A percentile compares a stretch with the other conserved stretches of the same genome.
phyloP scores from a whole-genome alignment of 2,797 vertebrate genomes.

The Avahi laniger region DNA sequence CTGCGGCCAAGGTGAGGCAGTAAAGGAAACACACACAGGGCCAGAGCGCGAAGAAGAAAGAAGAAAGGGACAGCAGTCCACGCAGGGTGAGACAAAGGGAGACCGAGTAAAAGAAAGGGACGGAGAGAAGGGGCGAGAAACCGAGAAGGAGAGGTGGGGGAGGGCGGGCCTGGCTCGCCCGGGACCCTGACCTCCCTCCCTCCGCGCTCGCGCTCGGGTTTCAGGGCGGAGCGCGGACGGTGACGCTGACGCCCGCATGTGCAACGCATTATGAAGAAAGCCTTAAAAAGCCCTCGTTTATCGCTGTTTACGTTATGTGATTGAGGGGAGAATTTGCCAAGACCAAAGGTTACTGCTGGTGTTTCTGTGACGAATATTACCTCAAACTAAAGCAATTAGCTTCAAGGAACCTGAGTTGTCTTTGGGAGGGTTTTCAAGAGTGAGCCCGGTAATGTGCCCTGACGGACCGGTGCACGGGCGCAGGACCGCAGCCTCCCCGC shows the following conservation, averaged over 20 bases:
- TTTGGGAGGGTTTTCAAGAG: conserved; percentile 67
- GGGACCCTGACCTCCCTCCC: conserved; percentile 77
- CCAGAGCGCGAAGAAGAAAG: no score
- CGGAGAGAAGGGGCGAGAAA: no score
- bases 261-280: conserved; percentile 87
- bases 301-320: conserved; percentile 87
- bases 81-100: background rate
- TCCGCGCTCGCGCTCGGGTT: conserved; percentile 78
- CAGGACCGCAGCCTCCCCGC: no score
- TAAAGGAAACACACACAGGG: background rate
- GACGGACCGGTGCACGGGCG: background rate
- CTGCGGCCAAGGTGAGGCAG: background rate
- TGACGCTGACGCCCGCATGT: conserved; percentile 82
- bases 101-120: background rate
- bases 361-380: conserved; percentile 85
- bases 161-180: background rate
- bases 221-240: conserved; percentile 68
- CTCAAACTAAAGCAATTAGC: conserved; percentile 85
- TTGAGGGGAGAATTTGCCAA: conserved; percentile 87
- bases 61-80: background rate
- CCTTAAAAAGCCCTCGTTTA: conserved; percentile 86
- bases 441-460: conserved; percentile 33
- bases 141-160: fast-evolving
- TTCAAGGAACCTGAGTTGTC: conserved; percentile 80
- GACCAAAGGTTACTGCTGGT: conserved; percentile 87